Percentiles rank a stretch among this genome's conserved stretches.
Evolutionary conservation across 2,113 vertebrate genomes (phyloP).

Genomic region (Cryptotis parvus): DNA sequence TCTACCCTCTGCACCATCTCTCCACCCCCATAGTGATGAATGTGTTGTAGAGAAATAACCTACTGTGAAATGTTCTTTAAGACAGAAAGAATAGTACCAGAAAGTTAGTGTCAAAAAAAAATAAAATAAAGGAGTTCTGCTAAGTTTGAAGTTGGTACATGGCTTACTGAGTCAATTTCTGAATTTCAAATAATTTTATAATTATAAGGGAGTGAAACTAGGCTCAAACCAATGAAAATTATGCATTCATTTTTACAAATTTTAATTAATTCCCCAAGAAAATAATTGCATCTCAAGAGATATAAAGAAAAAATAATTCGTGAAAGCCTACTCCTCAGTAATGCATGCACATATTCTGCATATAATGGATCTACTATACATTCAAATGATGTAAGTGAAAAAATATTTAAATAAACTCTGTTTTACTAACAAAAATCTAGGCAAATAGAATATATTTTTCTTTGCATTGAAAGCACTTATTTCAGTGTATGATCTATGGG

Average conservation of each 20-base stretch:
- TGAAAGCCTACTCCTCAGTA: background rate
- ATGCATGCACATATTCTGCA: background rate
- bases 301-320: background rate
- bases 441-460: background rate
- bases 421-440: background rate
- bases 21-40: too few species aligned
- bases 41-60: too few species aligned
- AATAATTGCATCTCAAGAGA: background rate
- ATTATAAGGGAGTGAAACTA: background rate
- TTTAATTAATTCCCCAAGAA: conserved; percentile 6
- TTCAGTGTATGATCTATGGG: background rate
- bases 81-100: too few species aligned
- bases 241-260: background rate
- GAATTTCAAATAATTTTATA: background rate
- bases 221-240: background rate
- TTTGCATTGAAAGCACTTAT: background rate
- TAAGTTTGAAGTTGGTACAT: background rate
- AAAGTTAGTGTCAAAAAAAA: too few species aligned
- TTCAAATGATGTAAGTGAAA: background rate
- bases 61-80: too few species aligned
- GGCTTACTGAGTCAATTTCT: background rate
- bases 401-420: background rate
- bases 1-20: too few species aligned
- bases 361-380: background rate
- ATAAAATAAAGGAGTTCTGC: background rate